These are phyloP conservation scores for Eumerus sabulonum DNA, from an alignment of 2,888 invertebrate genomes.

Conservation along the genomic window DNA sequence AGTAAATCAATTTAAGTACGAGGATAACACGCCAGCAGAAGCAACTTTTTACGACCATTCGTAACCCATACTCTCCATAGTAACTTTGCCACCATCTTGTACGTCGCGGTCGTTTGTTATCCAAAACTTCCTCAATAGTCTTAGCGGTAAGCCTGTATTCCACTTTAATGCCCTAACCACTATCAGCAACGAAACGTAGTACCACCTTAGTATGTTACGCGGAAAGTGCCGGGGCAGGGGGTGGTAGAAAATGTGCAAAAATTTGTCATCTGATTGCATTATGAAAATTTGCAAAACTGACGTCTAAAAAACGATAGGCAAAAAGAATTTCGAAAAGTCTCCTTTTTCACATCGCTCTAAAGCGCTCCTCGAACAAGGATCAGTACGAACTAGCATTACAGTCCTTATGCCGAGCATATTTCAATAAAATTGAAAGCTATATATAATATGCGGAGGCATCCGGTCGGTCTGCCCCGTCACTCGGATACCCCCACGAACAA, in stretches of 20 bases:
- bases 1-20: slow-evolving; percentile 44
- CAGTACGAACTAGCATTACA: slow-evolving; percentile 42
- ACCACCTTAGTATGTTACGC: slow-evolving; percentile 10
- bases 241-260: slow-evolving; percentile 57
- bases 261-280: slow-evolving; percentile 69
- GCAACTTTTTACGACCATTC: slow-evolving; percentile 26
- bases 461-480: slow-evolving; percentile 48
- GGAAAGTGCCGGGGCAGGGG: slow-evolving; percentile 32
- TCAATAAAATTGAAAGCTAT: slow-evolving; percentile 67
- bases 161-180: slow-evolving; percentile 58
- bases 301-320: slow-evolving; percentile 33
- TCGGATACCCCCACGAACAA: too few relatives aligned
- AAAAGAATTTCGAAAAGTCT: slow-evolving; percentile 27
- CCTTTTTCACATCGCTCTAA: neutral
- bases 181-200: slow-evolving; percentile 43
- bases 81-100: slow-evolving; percentile 25
- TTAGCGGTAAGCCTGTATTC: slow-evolving; percentile 26
- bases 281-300: slow-evolving; percentile 65
- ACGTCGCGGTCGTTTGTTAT: slow-evolving; percentile 42
- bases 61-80: slow-evolving; percentile 19
- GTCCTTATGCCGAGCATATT: slow-evolving; percentile 62
- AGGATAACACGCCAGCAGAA: slow-evolving; percentile 2
- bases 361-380: neutral
- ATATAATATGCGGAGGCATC: slow-evolving; percentile 59
- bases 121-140: slow-evolving; percentile 53